Conservation (phyloP, 2,113 vertebrate species). For the Herpetotheres cachinnans region DNA sequence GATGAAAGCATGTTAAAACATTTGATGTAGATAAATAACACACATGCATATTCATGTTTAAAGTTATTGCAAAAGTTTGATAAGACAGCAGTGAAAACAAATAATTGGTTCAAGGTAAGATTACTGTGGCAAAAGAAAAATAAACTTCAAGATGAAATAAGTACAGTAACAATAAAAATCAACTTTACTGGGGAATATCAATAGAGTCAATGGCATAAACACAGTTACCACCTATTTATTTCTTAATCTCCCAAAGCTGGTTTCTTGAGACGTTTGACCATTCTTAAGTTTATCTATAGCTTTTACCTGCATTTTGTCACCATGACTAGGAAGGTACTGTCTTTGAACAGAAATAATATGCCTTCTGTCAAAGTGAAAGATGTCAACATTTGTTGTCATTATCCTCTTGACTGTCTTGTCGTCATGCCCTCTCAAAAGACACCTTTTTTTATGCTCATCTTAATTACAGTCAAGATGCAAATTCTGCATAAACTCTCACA, state of each 20-base stretch:
- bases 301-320: neutral
- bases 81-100: constrained; percentile 3
- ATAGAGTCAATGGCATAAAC: neutral
- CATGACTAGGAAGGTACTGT: neutral
- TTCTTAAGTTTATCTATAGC: neutral
- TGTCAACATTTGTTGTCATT: neutral
- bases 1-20: constrained; percentile 26
- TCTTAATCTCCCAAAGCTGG: neutral
- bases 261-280: neutral
- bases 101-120: neutral
- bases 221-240: neutral
- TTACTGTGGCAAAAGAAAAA: neutral
- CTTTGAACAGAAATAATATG: neutral
- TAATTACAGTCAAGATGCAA: constrained; percentile 8
- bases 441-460: neutral
- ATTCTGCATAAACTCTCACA: neutral
- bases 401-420: neutral
- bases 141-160: neutral
- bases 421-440: neutral
- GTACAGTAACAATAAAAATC: neutral
- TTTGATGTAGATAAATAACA: constrained; percentile 67
- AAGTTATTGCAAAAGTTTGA: constrained; percentile 10
- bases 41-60: constrained; percentile 60
- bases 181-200: neutral
- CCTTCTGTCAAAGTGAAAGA: neutral